A percentile compares a stretch with the other conserved stretches of the same genome.
Conservation (phyloP, 2,113 vertebrate genomes). For the Megaceryle torquata region DNA sequence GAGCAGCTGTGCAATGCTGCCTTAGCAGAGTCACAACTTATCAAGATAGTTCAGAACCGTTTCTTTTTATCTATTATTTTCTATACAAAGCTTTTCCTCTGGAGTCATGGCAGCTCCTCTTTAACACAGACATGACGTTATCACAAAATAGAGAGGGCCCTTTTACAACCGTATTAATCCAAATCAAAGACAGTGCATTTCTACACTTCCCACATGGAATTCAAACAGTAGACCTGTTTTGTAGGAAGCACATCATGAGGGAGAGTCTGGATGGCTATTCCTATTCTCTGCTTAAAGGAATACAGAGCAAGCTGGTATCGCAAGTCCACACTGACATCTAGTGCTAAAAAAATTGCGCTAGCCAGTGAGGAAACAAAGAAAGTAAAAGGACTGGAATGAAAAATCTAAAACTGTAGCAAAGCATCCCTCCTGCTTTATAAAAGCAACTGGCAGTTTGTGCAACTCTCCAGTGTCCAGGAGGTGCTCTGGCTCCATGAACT, state of each 20-base stretch:
- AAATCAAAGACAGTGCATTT: background rate
- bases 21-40: background rate
- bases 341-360: conserved; percentile 68
- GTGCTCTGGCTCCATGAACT: background rate
- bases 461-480: background rate
- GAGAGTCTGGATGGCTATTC: background rate
- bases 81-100: background rate
- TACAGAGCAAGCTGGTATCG: background rate
- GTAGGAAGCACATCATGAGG: background rate
- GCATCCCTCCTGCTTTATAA: background rate
- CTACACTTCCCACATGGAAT: background rate
- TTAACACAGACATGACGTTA: background rate
- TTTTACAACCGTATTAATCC: background rate
- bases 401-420: background rate
- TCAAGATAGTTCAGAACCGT: background rate
- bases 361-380: conserved; percentile 16
- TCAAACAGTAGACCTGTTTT: background rate
- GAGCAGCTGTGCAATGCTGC: background rate
- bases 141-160: background rate
- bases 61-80: background rate
- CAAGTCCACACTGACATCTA: conserved; percentile 78
- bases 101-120: background rate
- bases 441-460: rapidly evolving
- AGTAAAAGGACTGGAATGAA: background rate
- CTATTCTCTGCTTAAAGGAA: background rate